Evolutionary conservation across 2,888 invertebrate genomes (phyloP).

Genomic region (Drosophila monieri): DNA sequence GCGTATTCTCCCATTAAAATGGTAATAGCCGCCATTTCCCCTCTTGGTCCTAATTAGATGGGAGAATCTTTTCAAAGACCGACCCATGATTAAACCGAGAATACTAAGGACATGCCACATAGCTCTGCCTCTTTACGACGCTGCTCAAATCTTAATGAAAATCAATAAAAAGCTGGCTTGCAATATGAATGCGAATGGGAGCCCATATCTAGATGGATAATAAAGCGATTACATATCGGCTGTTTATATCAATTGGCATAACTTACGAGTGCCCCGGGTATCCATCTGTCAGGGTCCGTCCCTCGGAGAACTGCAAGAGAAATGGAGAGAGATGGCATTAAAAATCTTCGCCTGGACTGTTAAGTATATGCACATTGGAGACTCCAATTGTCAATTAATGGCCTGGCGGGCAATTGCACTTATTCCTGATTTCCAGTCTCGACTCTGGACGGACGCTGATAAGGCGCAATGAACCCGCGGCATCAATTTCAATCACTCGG

Average conservation of each 20-base stretch:
- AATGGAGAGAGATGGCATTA: constrained; percentile 13
- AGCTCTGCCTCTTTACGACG: constrained; percentile 22
- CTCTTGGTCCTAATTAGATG: constrained; percentile 7
- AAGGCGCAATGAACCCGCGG: constrained; percentile 54
- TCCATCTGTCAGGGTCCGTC: constrained; percentile 47
- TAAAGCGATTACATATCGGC: constrained; percentile 35
- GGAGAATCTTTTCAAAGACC: constrained; percentile 1
- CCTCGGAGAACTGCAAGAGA: constrained; percentile 48
- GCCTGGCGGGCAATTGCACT: constrained; percentile 19
- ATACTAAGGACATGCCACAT: constrained; percentile 7
- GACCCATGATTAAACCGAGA: constrained; percentile 13
- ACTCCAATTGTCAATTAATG: constrained; percentile 31
- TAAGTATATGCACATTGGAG: constrained; percentile 6
- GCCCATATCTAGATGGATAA: constrained; percentile 12
- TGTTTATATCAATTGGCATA: constrained; percentile 21
- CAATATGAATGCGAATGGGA: constrained; percentile 3
- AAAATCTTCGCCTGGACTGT: constrained; percentile 18
- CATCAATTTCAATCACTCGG: constrained; percentile 50
- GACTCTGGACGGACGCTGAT: constrained; percentile 35
- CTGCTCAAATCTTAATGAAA: constrained; percentile 17
- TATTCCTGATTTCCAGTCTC: constrained; percentile 23
- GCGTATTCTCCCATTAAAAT: neutral
- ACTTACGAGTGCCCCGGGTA: constrained; percentile 56
- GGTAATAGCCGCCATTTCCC: neutral
- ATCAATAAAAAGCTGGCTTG: constrained; percentile 21